Conservation (phyloP, 2,113 vertebrate genomes). For the Dascyllus trimaculatus region DNA sequence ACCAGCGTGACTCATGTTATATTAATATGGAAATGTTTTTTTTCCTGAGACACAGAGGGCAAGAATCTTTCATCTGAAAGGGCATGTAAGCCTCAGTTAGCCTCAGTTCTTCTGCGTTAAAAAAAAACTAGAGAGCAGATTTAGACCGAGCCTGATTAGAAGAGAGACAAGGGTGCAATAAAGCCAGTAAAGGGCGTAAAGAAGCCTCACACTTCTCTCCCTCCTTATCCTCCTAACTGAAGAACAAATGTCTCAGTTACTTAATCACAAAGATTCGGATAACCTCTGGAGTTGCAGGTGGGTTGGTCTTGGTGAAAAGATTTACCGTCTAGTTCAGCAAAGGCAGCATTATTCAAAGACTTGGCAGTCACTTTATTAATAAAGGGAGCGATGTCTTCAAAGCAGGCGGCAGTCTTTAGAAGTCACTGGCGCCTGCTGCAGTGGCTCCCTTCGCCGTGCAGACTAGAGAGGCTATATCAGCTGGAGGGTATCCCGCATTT, state of each 20-base stretch:
- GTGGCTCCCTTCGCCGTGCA: slow-evolving; percentile 4
- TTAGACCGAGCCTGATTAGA: slow-evolving; percentile 53
- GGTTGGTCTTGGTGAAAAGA: background rate
- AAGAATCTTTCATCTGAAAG: slow-evolving; percentile 45
- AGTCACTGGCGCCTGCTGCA: slow-evolving; percentile 20
- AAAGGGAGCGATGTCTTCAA: slow-evolving; percentile 44
- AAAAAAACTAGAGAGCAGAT: slow-evolving; percentile 31
- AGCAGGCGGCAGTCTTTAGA: slow-evolving; percentile 39
- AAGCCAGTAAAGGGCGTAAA: background rate
- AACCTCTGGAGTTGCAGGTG: slow-evolving; percentile 4
- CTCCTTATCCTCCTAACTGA: slow-evolving; percentile 1
- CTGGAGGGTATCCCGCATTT: slow-evolving; percentile 45
- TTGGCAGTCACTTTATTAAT: slow-evolving; percentile 44
- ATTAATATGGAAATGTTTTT: slow-evolving; percentile 54
- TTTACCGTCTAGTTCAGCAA: slow-evolving; percentile 8
- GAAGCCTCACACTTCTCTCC: background rate
- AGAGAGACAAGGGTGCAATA: slow-evolving; percentile 14
- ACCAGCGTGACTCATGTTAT: slow-evolving; percentile 41
- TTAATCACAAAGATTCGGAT: background rate
- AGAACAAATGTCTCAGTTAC: background rate
- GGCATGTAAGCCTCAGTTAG: slow-evolving; percentile 32
- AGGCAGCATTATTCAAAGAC: slow-evolving; percentile 8
- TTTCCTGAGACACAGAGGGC: slow-evolving; percentile 24
- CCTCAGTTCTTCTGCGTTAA: slow-evolving; percentile 27
- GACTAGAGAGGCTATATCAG: slow-evolving; percentile 38